Evolutionary conservation across 2,113 vertebrate genomes (phyloP).

Genomic region (Dendropsophus ebraccatus): DNA sequence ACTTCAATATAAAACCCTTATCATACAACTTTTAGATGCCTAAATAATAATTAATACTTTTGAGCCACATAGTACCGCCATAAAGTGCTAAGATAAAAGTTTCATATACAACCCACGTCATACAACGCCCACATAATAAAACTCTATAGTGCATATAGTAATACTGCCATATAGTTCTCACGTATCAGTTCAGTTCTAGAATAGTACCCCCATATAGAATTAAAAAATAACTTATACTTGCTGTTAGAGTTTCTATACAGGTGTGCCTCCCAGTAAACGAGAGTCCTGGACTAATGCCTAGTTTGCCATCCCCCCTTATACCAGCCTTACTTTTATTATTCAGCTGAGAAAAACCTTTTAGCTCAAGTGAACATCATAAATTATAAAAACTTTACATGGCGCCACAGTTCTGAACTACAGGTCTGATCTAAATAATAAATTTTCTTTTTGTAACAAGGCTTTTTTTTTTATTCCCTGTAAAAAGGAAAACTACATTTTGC

Average conservation of each 20-base stretch:
- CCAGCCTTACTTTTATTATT: not conserved
- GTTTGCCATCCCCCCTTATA: not conserved
- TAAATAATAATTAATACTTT: too few species aligned
- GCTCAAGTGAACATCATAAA: not conserved
- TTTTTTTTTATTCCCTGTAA: constrained; percentile 61
- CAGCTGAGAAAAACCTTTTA: not conserved
- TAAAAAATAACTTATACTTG: too few species aligned
- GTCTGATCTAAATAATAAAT: constrained; percentile 61
- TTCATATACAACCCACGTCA: too few species aligned
- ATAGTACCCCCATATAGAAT: too few species aligned
- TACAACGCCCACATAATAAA: too few species aligned
- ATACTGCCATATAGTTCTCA: too few species aligned
- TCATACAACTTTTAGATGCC: too few species aligned
- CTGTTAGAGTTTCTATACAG: not conserved
- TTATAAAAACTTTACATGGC: not conserved
- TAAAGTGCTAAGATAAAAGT: too few species aligned
- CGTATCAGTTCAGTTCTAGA: too few species aligned
- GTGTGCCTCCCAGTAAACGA: not conserved
- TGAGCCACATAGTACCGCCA: too few species aligned
- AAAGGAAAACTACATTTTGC: constrained; percentile 62
- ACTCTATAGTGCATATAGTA: too few species aligned
- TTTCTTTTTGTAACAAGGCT: constrained; percentile 53
- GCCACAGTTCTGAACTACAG: constrained; percentile 59
- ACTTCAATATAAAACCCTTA: too few species aligned
- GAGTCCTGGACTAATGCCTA: not conserved